Conservation (phyloP, 2,797 vertebrate genomes). For the Esox masquinongy region DNA sequence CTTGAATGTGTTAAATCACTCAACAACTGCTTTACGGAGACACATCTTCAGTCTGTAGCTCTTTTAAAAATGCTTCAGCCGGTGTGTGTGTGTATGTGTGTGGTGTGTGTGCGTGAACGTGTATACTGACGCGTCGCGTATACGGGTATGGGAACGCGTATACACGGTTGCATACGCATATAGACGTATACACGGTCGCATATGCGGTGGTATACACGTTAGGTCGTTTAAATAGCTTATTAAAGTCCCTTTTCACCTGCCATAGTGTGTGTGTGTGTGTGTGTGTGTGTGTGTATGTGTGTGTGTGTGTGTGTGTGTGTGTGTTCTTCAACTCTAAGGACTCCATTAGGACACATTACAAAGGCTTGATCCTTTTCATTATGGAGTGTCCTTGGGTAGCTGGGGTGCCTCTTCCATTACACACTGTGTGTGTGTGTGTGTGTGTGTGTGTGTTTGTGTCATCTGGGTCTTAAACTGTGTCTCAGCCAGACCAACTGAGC, state of each 20-base stretch:
- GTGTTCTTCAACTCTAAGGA: constrained; percentile 59
- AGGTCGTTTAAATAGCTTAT: too few relatives aligned
- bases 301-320: constrained; percentile 43
- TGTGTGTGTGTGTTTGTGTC: not conserved
- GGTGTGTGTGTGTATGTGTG: constrained; percentile 10
- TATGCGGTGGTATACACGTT: too few relatives aligned
- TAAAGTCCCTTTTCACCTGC: too few relatives aligned
- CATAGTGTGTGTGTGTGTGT: not conserved
- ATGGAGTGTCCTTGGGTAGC: constrained; percentile 46
- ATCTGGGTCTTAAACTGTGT: not conserved
- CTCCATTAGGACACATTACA: constrained; percentile 58
- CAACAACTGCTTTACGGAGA: not conserved
- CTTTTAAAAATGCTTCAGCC: not conserved
- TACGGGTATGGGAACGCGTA: too few relatives aligned
- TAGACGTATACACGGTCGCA: too few relatives aligned
- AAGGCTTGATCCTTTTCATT: constrained; percentile 50
- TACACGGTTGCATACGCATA: too few relatives aligned
- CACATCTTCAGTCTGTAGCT: not conserved
- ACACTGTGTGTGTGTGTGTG: not conserved
- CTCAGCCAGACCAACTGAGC: not conserved
- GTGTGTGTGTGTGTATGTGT: too few relatives aligned
- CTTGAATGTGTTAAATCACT: not conserved
- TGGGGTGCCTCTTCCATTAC: constrained; percentile 39
- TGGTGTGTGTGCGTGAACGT: constrained; percentile 59
- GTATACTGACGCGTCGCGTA: too few relatives aligned